Evolutionary conservation across 2,888 invertebrate genomes (phyloP), one percentile per base, ranked within the genome.

Genomic region (Lysandra coridon): DNA sequence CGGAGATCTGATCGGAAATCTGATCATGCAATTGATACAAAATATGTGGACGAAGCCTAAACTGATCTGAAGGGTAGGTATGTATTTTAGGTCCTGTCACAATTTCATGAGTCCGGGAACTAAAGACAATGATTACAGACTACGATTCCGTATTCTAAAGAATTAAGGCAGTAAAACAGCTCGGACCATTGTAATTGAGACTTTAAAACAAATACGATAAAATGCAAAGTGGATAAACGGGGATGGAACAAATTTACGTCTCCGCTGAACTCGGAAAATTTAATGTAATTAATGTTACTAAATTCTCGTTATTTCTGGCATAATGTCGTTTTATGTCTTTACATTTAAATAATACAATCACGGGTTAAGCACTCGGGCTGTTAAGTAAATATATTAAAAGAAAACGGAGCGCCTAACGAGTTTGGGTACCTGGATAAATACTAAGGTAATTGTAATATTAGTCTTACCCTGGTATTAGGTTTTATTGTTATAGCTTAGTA

Each of bases 261-360:
- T 87, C 88, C 86, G 84, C 86, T 87, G 85, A 88, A 86, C 85
- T 85, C 84, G 84, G 83, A 84, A 82, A 83, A 86, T 86, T 82
- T 86, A 87, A 86, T 84, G 85, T 88, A 88, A 91, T 91, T 91
- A 90, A 90, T 88, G 86, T 86, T 87, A 87, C 87, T 89, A 88
- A 90, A 87, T 86, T 88, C 85, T 86, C 86, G 84, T 82, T 88
- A 89, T 89, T 90, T 88, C 86, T 83, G 85, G 85, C 86, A 86
- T 88, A 86, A 89, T 87, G 86, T 87, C 86, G 86, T 86, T 89
- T 86, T 85, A 85, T 84, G 85, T 86, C 83, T 84, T 85, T 84
- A 86, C 87, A 88, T 88, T 87, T 85, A 85, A 86, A 86, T 84
- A 86, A 86, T 87, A 84, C 81, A 82, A 81, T 78, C 85, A 86